These are phyloP conservation scores for Dasyornis broadbenti DNA, from an alignment of 2,113 vertebrate genomes.

Conservation along the genomic window DNA sequence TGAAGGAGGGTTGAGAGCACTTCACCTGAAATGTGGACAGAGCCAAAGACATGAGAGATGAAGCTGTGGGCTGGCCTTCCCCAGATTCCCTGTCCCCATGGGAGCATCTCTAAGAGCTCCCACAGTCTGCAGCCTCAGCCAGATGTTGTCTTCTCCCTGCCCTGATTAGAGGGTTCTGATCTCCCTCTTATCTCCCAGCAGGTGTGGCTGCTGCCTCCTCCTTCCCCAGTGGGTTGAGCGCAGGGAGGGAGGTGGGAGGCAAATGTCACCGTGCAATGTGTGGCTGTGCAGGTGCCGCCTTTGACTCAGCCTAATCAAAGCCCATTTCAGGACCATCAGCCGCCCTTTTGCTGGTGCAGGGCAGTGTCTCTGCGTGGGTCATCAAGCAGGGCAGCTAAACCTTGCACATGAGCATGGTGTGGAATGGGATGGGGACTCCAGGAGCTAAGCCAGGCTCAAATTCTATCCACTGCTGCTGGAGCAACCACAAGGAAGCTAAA, in stretches of 20 bases:
- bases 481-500: background rate
- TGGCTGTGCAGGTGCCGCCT: background rate
- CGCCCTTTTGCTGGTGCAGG: background rate
- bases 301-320: background rate
- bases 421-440: background rate
- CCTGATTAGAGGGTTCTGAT: background rate
- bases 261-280: fast-evolving
- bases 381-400: background rate
- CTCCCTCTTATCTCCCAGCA: background rate
- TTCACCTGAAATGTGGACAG: background rate
- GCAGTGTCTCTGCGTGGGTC: background rate
- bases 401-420: fast-evolving
- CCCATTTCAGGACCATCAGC: background rate
- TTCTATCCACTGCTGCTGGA: background rate
- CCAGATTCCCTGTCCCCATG: background rate
- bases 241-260: background rate
- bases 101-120: background rate
- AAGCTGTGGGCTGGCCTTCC: background rate
- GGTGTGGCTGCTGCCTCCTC: background rate
- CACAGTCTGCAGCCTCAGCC: background rate
- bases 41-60: background rate
- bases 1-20: background rate
- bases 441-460: background rate
- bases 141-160: background rate
- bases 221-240: fast-evolving